These are phyloP conservation scores for Blastomussa wellsi DNA, from an alignment of 92 coral and sea anemone genomes.

Conservation along the genomic window DNA sequence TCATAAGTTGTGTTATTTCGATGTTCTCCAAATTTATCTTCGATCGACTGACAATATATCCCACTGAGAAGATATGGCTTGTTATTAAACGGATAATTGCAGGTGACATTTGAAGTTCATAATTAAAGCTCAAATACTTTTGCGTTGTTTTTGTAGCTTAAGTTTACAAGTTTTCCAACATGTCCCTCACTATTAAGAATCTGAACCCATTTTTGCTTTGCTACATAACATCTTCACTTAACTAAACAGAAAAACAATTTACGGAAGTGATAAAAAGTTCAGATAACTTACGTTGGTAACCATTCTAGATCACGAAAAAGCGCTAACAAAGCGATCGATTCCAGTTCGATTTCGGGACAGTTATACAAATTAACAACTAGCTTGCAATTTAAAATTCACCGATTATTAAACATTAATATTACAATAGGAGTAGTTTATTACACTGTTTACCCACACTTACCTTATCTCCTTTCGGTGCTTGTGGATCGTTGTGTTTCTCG, in stretches of 20 bases:
- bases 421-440: not conserved
- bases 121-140: not conserved
- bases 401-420: not conserved
- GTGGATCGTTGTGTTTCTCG: not conserved
- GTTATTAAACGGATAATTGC: not conserved
- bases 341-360: not conserved
- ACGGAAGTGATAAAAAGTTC: not conserved
- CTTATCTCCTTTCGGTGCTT: not conserved
- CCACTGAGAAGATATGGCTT: constrained; percentile 6
- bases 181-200: not conserved
- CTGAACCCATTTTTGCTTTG: not conserved
- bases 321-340: not conserved
- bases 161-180: not conserved
- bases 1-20: not conserved
- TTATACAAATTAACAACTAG: not conserved
- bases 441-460: constrained; percentile 4
- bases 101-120: constrained; percentile 12
- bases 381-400: not conserved
- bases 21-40: not conserved
- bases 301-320: not conserved
- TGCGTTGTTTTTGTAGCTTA: not conserved
- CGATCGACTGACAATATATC: not conserved
- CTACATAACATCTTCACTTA: not conserved
- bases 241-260: not conserved
- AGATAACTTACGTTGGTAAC: not conserved